Conservation (phyloP, 2,888 invertebrate genomes). For the Eupithecia inturbata region DNA sequence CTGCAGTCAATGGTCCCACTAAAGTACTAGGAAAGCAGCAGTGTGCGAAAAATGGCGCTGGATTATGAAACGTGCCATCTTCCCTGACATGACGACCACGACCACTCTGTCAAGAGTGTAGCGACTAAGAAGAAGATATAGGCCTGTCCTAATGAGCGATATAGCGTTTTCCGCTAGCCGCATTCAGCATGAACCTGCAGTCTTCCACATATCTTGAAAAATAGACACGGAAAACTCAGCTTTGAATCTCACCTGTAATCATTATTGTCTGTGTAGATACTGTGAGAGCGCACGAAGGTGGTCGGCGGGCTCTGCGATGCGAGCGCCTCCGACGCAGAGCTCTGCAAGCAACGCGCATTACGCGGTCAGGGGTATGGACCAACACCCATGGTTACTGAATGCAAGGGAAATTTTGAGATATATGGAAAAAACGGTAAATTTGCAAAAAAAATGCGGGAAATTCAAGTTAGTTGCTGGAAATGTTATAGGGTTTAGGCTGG, state of each 20-base stretch:
- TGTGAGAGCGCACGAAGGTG: constrained; percentile 51
- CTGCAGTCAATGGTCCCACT: no score
- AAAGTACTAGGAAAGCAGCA: no score
- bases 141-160: no score
- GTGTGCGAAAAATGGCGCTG: no score
- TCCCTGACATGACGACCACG: no score
- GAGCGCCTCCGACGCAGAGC: constrained; percentile 74
- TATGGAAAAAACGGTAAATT: background rate
- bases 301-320: constrained; percentile 74
- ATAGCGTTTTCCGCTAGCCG: no score
- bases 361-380: background rate
- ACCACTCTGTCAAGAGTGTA: no score
- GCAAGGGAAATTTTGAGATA: background rate
- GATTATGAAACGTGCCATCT: no score
- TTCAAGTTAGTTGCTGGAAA: background rate
- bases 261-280: constrained; percentile 45
- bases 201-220: no score
- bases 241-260: constrained; percentile 31
- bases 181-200: no score
- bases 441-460: background rate
- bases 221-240: no score
- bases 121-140: no score
- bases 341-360: constrained; percentile 64
- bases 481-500: background rate
- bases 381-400: background rate